These are phyloP conservation scores for Mellilla xanthometata DNA, from an alignment of 2,888 invertebrate genomes.

Conservation along the genomic window DNA sequence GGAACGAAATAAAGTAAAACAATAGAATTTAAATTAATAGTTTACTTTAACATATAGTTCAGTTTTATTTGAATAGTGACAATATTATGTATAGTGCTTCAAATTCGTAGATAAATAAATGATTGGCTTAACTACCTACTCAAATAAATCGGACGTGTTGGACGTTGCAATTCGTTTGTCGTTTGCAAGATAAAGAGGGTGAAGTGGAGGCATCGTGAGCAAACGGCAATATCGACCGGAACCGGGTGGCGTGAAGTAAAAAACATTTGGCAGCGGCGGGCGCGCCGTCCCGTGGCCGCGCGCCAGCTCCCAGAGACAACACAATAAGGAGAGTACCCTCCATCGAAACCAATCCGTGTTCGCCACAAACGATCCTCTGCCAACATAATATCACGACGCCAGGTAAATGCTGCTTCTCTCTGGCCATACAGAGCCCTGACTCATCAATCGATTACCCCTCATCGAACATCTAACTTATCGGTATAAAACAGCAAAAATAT, in stretches of 20 bases:
- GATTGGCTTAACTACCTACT: too few relatives aligned
- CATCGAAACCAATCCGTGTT: constrained; percentile 70
- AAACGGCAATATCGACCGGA: constrained; percentile 67
- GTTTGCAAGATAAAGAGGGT: constrained; percentile 27
- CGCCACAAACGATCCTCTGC: constrained; percentile 57
- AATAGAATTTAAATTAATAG: constrained; percentile 4
- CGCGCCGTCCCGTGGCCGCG: constrained; percentile 57
- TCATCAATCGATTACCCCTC: constrained; percentile 1
- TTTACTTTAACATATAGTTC: background rate
- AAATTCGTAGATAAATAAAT: too few relatives aligned
- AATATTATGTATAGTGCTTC: too few relatives aligned
- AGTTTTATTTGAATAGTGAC: too few relatives aligned
- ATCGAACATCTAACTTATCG: background rate
- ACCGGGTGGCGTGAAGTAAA: constrained; percentile 50
- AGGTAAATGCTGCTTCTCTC: constrained; percentile 14
- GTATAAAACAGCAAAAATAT: background rate
- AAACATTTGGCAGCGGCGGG: constrained; percentile 57
- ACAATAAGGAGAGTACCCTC: constrained; percentile 68
- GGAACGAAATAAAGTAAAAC: background rate
- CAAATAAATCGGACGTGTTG: constrained; percentile 7
- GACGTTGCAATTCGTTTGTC: constrained; percentile 20
- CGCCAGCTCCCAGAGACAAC: constrained; percentile 68
- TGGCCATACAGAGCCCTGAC: constrained; percentile 5
- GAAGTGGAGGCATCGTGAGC: constrained; percentile 45
- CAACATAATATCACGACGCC: constrained; percentile 29